These are phyloP conservation scores for Actenoides hombroni DNA, from an alignment of 2,113 vertebrate species.

Conservation along the genomic window DNA sequence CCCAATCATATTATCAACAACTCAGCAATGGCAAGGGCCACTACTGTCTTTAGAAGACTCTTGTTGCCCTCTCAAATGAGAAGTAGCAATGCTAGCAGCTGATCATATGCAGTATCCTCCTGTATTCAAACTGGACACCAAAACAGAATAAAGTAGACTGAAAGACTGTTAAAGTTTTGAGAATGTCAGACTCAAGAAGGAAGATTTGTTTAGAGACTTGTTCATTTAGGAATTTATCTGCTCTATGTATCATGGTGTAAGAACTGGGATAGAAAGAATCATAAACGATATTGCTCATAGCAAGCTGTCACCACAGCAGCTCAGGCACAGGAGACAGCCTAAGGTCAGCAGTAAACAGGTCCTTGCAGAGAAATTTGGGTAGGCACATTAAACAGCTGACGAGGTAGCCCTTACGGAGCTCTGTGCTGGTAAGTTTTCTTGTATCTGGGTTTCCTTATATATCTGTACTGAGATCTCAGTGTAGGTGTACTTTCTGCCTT, in stretches of 20 bases:
- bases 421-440: background rate
- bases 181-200: background rate
- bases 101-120: background rate
- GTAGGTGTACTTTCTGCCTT: background rate
- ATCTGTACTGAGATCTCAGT: background rate
- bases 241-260: background rate
- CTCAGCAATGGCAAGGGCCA: background rate
- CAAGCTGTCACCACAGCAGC: background rate
- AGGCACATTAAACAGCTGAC: background rate
- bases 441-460: rapidly evolving
- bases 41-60: background rate
- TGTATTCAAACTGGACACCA: background rate
- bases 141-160: background rate
- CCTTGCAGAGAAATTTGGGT: background rate
- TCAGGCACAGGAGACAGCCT: background rate
- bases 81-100: background rate
- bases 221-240: background rate
- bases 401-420: background rate
- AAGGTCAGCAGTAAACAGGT: background rate
- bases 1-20: background rate
- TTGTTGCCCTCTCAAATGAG: background rate
- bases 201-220: background rate
- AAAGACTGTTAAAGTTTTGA: background rate
- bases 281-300: background rate
- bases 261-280: background rate